Base-by-base conservation (phyloP, 2,113 vertebrate genomes). In the Gymnorhina tibicen region DNA sequence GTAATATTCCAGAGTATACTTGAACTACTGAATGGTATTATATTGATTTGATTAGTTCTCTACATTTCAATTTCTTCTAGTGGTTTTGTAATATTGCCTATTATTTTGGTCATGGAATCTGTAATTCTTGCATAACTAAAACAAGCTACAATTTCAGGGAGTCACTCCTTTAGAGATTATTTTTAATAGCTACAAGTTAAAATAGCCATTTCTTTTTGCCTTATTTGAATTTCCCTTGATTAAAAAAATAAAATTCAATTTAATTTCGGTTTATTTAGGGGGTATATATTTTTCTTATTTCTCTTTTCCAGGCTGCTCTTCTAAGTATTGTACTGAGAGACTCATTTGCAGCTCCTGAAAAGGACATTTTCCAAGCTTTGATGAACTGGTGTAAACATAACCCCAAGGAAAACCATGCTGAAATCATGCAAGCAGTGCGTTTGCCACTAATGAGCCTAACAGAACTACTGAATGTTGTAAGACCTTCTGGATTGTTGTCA, bases 401-500 rank as follows among this genome's bases (percentile, higher is more conserved):
- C 82, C 97, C 98, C 21, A 99, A 99, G n/a, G 98, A 98, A 37
- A 96, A 95, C 10, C 98, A 98, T 42, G 91, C 94, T 59, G 99
- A 99, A 95, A 99, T 99, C 96, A 99, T 99, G 99, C 97, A 98
- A 39, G 98, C 99, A 3, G 99, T 99, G 52, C 99, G 99, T 63
- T 98, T 99, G 80, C 99, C 99, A 5, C 98, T 99, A 50, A 99
- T 99, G 99, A 99, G 99, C 77, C 98, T 99, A 87, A 99, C 99
- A 9, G 99, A 99, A 84, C 98, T 99, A 93, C 97, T 99, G 84
- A 99, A 99, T 52, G 98, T 99, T 88, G 99, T 99, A 77, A 98
- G 99, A 53, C 99, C 99, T 33, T 99, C 99, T 0, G 98, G 98
- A 56, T 97, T 99, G 14, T 95, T 99, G 95, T 99, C 98, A 94